Evolutionary conservation across 2,113 vertebrate species (phyloP).

Genomic region (Anser cygnoides): DNA sequence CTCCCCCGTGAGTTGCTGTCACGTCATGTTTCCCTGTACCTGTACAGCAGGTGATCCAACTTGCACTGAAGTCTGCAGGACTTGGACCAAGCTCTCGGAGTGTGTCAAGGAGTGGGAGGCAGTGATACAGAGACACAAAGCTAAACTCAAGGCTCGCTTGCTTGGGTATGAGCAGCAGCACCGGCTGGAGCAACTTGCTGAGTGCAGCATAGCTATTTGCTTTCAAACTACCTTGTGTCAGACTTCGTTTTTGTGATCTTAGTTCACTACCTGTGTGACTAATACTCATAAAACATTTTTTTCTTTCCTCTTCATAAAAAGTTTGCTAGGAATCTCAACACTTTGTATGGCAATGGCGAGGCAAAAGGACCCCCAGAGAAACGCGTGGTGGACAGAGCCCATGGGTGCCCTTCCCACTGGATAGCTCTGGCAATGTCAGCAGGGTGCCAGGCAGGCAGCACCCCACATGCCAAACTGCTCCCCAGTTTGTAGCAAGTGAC

Average conservation of each 20-base stretch:
- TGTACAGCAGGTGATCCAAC: fast-evolving
- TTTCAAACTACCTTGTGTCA: background rate
- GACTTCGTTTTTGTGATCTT: background rate
- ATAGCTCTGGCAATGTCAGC: background rate
- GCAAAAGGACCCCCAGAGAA: background rate
- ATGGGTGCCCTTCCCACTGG: background rate
- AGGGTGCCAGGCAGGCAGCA: background rate
- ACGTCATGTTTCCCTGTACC: fast-evolving
- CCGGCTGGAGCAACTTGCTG: background rate
- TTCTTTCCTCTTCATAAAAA: background rate
- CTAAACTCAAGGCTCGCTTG: background rate
- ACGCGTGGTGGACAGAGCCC: fast-evolving
- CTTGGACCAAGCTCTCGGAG: background rate
- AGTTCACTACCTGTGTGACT: background rate
- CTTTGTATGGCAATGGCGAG: background rate
- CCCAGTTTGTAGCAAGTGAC: background rate
- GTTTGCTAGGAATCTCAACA: background rate
- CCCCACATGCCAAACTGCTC: background rate
- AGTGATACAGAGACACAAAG: fast-evolving
- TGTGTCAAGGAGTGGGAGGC: background rate
- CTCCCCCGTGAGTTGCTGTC: fast-evolving
- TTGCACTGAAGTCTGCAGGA: fast-evolving
- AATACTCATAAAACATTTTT: background rate
- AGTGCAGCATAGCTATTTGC: background rate
- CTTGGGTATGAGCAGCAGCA: background rate